Evolutionary conservation across 1,140 invertebrate species (phyloP).

Genomic region (Uloborus diversus): DNA sequence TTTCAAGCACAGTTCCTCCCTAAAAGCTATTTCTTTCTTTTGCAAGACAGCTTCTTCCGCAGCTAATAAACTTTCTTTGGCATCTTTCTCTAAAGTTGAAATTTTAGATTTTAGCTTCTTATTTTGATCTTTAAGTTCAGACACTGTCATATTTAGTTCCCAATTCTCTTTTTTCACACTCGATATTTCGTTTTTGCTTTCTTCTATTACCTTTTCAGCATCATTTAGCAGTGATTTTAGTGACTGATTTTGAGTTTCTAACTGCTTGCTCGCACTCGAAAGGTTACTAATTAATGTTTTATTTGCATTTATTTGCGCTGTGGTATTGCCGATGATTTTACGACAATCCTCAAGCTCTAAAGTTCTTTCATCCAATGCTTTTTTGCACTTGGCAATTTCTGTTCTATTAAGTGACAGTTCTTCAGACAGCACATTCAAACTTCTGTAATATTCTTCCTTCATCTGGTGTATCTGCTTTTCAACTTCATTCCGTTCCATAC

Average conservation of each 20-base stretch:
- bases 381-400: background rate
- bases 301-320: background rate
- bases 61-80: slow-evolving; percentile 35
- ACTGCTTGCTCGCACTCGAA: background rate
- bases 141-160: background rate
- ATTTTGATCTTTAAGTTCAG: slow-evolving; percentile 19
- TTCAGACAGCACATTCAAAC: slow-evolving; percentile 14
- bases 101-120: slow-evolving; percentile 2
- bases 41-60: slow-evolving; percentile 31
- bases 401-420: slow-evolving; percentile 9
- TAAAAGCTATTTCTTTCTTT: slow-evolving; percentile 25
- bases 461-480: slow-evolving; percentile 16
- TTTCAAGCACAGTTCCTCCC: slow-evolving; percentile 29
- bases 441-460: slow-evolving; percentile 27
- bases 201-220: background rate
- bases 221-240: background rate
- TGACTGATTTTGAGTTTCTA: background rate
- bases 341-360: background rate
- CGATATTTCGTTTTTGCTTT: slow-evolving; percentile 14
- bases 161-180: background rate
- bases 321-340: background rate
- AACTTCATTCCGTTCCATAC: background rate
- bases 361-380: background rate
- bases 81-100: slow-evolving; percentile 5
- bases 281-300: background rate